A percentile compares a stretch with the other conserved stretches of the same genome.
phyloP scores from a whole-genome alignment of 1,140 invertebrate species.

The Leptopilina clavipes region DNA sequence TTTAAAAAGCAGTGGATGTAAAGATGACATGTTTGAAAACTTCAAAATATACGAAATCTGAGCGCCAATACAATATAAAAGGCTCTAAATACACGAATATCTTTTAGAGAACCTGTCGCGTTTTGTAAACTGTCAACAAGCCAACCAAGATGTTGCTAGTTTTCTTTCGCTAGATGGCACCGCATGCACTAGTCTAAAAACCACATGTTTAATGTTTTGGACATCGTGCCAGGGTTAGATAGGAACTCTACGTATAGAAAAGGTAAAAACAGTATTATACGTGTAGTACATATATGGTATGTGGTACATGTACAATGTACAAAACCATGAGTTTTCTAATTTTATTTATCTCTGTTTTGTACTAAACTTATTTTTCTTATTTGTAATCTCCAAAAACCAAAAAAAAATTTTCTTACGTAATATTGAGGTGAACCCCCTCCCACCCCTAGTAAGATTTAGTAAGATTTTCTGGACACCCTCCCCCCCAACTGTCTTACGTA shows the following conservation, averaged over 20 bases:
- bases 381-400: neutral
- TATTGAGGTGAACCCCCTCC: neutral
- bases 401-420: neutral
- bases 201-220: too few relatives aligned
- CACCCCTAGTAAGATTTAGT: neutral
- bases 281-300: too few relatives aligned
- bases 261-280: too few relatives aligned
- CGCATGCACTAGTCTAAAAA: too few relatives aligned
- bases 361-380: too few relatives aligned
- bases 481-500: neutral
- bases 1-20: neutral
- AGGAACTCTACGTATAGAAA: too few relatives aligned
- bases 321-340: too few relatives aligned
- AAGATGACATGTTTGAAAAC: neutral
- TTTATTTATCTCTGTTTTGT: too few relatives aligned
- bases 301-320: too few relatives aligned
- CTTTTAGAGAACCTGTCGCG: neutral
- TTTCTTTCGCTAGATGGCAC: too few relatives aligned
- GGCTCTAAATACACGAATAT: too few relatives aligned
- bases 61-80: neutral
- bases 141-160: neutral
- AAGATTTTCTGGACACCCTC: neutral
- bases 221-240: neutral
- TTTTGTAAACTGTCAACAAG: neutral
- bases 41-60: neutral